phyloP scores from a whole-genome alignment of 2,113 vertebrate genomes.

The Sinocyclocheilus rhinocerous region DNA sequence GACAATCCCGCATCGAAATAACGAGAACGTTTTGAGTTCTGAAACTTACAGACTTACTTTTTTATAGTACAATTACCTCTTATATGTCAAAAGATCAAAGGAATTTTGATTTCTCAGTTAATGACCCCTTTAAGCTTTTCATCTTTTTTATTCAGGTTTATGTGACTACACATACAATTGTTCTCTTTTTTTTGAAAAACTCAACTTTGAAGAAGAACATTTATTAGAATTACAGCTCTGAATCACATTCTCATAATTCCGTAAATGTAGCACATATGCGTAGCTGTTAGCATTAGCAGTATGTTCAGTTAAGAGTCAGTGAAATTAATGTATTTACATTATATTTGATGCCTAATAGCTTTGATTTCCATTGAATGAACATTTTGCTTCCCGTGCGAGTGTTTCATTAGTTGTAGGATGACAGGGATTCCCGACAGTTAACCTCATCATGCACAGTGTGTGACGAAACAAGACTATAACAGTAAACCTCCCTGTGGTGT shows the following conservation, averaged over 20 bases:
- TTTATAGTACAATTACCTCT: no score
- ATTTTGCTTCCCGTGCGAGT: not conserved
- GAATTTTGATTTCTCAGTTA: no score
- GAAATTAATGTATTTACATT: not conserved
- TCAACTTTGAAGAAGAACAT: conserved; percentile 26
- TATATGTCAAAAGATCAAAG: no score
- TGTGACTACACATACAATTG: not conserved
- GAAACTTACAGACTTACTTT: no score
- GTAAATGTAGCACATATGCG: conserved; percentile 43
- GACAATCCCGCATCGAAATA: no score
- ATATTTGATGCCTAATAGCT: not conserved
- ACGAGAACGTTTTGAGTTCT: no score
- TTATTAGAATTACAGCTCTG: not conserved
- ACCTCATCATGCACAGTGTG: not conserved
- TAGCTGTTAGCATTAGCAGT: conserved; percentile 18
- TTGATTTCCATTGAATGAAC: not conserved
- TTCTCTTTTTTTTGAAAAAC: not conserved
- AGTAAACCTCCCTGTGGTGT: not conserved
- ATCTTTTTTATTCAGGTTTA: no score
- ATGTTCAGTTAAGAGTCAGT: not conserved
- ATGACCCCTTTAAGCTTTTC: no score
- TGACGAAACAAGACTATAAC: not conserved
- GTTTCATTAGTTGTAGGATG: not conserved
- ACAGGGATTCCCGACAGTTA: not conserved
- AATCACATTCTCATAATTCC: conserved; percentile 35